Evolutionary conservation across 2,113 vertebrate genomes (phyloP).

Genomic region (Cromileptes altivelis): DNA sequence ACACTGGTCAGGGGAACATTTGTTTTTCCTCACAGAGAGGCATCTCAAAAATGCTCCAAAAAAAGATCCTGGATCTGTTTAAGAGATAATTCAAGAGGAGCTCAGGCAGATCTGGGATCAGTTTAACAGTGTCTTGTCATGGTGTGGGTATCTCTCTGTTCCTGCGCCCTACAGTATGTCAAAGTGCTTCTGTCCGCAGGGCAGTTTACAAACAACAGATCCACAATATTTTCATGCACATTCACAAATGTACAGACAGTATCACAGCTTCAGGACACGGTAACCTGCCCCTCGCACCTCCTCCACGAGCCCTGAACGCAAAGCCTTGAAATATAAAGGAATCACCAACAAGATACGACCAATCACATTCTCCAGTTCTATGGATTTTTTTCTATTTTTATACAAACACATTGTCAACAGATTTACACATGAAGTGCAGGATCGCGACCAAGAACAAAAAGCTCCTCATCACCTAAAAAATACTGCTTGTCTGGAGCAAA

Average conservation of each 20-base stretch:
- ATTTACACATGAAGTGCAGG: slow-evolving; percentile 79
- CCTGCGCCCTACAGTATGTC: slow-evolving; percentile 27
- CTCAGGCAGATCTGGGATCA: slow-evolving; percentile 51
- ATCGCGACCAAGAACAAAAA: slow-evolving; percentile 60
- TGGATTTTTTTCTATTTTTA: slow-evolving; percentile 71
- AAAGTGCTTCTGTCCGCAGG: slow-evolving; percentile 64
- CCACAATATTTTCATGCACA: slow-evolving; percentile 72
- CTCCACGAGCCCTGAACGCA: slow-evolving; percentile 36
- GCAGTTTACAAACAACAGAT: slow-evolving; percentile 40
- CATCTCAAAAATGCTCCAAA: slow-evolving; percentile 37
- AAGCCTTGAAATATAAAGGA: slow-evolving; percentile 65
- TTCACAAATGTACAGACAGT: slow-evolving; percentile 70
- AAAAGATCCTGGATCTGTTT: slow-evolving; percentile 7
- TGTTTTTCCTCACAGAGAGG: slow-evolving; percentile 24
- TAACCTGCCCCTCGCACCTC: slow-evolving; percentile 5
- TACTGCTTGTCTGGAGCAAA: slow-evolving; percentile 80
- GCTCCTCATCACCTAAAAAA: slow-evolving; percentile 75
- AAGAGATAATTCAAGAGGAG: not conserved
- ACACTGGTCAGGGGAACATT: slow-evolving; percentile 37
- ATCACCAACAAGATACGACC: slow-evolving; percentile 89
- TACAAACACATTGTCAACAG: slow-evolving; percentile 78
- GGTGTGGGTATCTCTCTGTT: slow-evolving; percentile 30
- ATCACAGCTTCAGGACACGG: slow-evolving; percentile 44
- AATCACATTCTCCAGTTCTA: slow-evolving; percentile 83
- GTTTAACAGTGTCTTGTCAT: slow-evolving; percentile 31